A percentile compares a stretch with the other conserved stretches of the same genome.
These are phyloP conservation scores for Phylloscopus collybita DNA, from an alignment of 2,797 vertebrate species.

Conservation along the genomic window DNA sequence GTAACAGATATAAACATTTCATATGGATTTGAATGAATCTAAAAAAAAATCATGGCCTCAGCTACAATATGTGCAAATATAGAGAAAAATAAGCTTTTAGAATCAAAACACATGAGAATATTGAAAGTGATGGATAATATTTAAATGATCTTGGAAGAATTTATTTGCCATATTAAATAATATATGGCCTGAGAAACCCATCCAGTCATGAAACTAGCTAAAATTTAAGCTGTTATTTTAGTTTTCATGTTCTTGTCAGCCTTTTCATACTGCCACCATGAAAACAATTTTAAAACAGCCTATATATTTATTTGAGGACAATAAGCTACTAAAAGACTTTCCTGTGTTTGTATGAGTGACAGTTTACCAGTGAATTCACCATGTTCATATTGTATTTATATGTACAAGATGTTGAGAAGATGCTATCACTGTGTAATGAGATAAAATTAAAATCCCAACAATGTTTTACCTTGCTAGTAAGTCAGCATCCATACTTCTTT, in stretches of 20 bases:
- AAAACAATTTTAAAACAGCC: neutral
- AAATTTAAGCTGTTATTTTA: neutral
- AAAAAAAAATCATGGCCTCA: neutral
- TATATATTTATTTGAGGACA: neutral
- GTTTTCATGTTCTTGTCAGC: neutral
- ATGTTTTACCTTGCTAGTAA: neutral
- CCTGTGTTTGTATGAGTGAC: neutral
- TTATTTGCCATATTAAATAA: neutral
- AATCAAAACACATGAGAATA: neutral
- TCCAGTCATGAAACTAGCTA: neutral
- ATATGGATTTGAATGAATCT: neutral
- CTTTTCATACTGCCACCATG: neutral
- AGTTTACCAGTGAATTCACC: neutral
- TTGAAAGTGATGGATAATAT: neutral
- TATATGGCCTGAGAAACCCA: neutral
- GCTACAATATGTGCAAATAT: neutral
- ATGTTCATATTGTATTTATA: conserved; percentile 16
- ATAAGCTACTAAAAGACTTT: neutral
- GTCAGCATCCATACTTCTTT: neutral
- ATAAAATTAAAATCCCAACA: neutral
- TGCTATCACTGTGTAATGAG: neutral
- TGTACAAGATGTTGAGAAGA: conserved; percentile 39
- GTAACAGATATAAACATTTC: neutral
- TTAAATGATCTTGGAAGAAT: neutral
- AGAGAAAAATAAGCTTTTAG: neutral